These are phyloP conservation scores for Uropetala carovei DNA, from an alignment of 2,888 invertebrate species.

Conservation along the genomic window DNA sequence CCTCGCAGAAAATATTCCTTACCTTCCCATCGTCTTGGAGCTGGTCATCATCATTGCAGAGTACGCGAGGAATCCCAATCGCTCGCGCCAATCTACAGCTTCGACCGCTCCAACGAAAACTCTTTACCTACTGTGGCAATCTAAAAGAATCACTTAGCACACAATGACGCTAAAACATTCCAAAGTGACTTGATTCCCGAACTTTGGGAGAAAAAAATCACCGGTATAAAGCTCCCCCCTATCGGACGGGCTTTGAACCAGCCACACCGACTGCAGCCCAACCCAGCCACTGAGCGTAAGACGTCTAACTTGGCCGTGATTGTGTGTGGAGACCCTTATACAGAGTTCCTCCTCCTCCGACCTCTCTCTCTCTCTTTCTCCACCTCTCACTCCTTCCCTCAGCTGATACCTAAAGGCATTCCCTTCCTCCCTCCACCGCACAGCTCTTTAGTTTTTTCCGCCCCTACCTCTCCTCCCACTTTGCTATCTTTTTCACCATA, in stretches of 20 bases:
- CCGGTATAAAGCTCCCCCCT: background rate
- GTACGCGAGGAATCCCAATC: background rate
- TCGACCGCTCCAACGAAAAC: background rate
- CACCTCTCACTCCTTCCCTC: background rate
- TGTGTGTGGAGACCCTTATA: conserved; percentile 59
- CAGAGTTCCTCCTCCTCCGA: conserved; percentile 3
- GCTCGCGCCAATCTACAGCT: background rate
- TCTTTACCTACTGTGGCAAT: background rate
- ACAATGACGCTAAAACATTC: background rate
- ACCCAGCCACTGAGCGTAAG: conserved; percentile 50
- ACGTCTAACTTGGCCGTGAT: conserved; percentile 60
- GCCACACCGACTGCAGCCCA: conserved; percentile 46
- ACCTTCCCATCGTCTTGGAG: background rate
- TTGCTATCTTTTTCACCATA: conserved; percentile 14
- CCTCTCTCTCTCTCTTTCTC: background rate
- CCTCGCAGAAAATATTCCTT: background rate
- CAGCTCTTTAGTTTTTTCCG: conserved; percentile 38
- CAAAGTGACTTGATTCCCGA: background rate
- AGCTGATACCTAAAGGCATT: conserved; percentile 50
- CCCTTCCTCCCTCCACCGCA: conserved; percentile 23
- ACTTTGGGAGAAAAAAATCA: background rate
- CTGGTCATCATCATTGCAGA: background rate
- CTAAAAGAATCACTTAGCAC: background rate
- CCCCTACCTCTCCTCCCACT: conserved; percentile 30
- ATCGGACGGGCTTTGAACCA: background rate